A percentile compares a stretch with the other conserved stretches of the same genome.
These are phyloP conservation scores for Pseudochirops corinnae DNA, from an alignment of 2,797 vertebrate species.

Conservation along the genomic window DNA sequence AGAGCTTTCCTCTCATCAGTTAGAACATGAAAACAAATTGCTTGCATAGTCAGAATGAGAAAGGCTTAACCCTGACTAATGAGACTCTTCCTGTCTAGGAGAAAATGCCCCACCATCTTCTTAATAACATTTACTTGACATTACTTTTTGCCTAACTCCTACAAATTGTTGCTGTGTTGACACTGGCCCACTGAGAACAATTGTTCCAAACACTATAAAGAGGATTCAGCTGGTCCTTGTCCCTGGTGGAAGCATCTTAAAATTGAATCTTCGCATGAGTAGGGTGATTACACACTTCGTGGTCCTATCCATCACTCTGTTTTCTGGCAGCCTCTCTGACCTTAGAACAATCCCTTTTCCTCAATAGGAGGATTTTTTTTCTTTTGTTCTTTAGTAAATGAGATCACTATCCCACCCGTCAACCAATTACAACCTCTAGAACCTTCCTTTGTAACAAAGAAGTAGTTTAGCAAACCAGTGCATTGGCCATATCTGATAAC, in stretches of 20 bases:
- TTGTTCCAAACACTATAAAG: background rate
- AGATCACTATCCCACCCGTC: background rate
- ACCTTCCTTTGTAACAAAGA: background rate
- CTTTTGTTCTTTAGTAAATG: background rate
- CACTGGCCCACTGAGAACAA: constrained; percentile 13
- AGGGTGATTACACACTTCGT: background rate
- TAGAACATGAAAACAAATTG: constrained; percentile 58
- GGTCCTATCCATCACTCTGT: rapidly evolving
- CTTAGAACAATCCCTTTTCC: background rate
- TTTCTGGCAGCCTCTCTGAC: background rate
- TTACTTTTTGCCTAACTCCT: constrained; percentile 44
- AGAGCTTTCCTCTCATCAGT: constrained; percentile 33
- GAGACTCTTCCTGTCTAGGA: constrained; percentile 50
- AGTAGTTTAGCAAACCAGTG: background rate
- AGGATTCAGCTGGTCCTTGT: constrained; percentile 21
- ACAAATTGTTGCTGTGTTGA: constrained; percentile 31
- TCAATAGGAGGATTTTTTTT: background rate
- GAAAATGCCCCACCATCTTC: constrained; percentile 44
- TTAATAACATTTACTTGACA: constrained; percentile 45
- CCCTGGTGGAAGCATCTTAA: constrained; percentile 4
- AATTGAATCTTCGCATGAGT: background rate
- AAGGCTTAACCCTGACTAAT: constrained; percentile 27
- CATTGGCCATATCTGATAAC: background rate
- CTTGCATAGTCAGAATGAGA: constrained; percentile 48
- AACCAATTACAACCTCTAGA: background rate